phyloP scores from a whole-genome alignment of 2,113 vertebrate genomes.

The Rynchops niger region DNA sequence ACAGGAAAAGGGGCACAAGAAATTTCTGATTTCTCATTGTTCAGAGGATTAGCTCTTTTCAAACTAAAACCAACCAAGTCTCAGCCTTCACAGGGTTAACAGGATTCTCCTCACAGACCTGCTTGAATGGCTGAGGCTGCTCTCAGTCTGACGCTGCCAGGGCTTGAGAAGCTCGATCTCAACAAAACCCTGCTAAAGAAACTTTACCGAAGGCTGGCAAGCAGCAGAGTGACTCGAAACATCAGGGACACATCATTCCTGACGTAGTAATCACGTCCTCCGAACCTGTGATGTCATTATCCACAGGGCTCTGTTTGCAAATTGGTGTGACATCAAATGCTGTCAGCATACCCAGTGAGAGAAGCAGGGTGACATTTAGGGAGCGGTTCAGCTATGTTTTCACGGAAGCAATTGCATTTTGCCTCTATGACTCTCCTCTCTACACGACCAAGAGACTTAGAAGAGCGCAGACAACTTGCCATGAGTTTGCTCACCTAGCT shows the following conservation, averaged over 20 bases:
- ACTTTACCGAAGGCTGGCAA: neutral
- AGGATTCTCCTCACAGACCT: neutral
- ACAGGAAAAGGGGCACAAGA: neutral
- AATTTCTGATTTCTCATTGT: neutral
- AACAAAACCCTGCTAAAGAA: neutral
- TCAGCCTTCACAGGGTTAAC: accelerated
- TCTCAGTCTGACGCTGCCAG: neutral
- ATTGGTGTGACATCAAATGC: neutral
- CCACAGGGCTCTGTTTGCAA: neutral
- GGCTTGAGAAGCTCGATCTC: neutral
- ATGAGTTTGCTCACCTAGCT: neutral
- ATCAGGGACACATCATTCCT: neutral
- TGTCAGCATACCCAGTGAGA: neutral
- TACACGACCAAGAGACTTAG: neutral
- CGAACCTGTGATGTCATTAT: neutral
- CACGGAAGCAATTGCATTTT: neutral
- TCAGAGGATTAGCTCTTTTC: neutral
- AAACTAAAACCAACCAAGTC: neutral
- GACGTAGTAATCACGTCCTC: neutral
- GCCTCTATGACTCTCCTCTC: neutral
- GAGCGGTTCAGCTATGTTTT: neutral
- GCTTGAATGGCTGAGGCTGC: neutral
- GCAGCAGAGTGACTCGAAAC: neutral
- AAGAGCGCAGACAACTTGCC: neutral
- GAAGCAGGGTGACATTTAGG: accelerated